phyloP scores from a whole-genome alignment of 1,140 invertebrate genomes.

The Ditylenchus dipsaci region DNA sequence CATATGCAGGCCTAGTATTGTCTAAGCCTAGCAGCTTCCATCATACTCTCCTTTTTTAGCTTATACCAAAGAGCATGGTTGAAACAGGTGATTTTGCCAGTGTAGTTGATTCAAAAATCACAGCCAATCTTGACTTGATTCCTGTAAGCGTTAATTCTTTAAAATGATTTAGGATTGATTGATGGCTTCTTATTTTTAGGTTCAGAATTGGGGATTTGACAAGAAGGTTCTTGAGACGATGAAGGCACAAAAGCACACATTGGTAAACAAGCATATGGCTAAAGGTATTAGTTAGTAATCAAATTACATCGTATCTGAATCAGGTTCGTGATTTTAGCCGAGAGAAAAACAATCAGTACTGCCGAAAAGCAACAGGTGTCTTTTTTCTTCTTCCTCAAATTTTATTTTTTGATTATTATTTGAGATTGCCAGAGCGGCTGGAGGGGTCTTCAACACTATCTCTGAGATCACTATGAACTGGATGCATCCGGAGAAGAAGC shows the following conservation, averaged over 20 bases:
- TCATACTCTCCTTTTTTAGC: not conserved
- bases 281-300: not conserved
- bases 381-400: no score
- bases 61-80: not conserved
- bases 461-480: not conserved
- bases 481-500: constrained; percentile 14
- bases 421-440: not conserved
- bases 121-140: not conserved
- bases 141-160: not conserved
- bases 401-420: no score
- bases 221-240: constrained; percentile 13
- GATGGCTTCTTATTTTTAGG: not conserved
- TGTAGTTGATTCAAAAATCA: not conserved
- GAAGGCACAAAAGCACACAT: constrained; percentile 19
- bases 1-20: no score
- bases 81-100: not conserved
- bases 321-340: constrained; percentile 16
- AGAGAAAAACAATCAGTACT: constrained; percentile 13
- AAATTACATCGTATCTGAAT: not conserved
- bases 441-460: not conserved
- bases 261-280: constrained; percentile 22
- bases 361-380: constrained; percentile 10
- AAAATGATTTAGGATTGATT: not conserved
- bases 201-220: constrained; percentile 28
- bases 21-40: no score